Evolutionary conservation across 2,888 invertebrate species (phyloP).

Genomic region (Trichopria drosophilae): DNA sequence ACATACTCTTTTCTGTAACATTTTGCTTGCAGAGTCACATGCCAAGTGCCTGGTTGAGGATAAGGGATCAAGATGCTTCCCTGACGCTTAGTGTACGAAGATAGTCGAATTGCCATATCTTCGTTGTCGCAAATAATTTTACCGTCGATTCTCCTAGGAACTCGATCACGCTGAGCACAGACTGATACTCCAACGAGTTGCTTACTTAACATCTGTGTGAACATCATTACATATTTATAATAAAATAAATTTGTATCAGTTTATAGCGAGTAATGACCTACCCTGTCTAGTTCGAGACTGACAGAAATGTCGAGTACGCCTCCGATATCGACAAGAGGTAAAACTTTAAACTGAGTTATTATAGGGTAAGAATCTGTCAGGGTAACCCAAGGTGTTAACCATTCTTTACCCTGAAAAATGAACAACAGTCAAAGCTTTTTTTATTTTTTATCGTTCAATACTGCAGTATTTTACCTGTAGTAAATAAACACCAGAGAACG

Average conservation of each 20-base stretch:
- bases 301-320: conserved; percentile 58
- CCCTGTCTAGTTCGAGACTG: conserved; percentile 55
- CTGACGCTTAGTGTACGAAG: conserved; percentile 39
- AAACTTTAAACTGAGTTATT: conserved; percentile 55
- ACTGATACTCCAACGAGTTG: conserved; percentile 46
- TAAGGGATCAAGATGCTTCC: conserved; percentile 56
- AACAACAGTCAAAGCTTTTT: background rate
- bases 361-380: conserved; percentile 54
- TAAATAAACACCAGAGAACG: conserved; percentile 59
- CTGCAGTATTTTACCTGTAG: conserved; percentile 51
- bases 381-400: conserved; percentile 59
- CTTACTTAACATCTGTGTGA: conserved; percentile 39
- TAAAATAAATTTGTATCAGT: background rate
- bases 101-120: conserved; percentile 44
- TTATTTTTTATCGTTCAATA: conserved; percentile 1
- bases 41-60: conserved; percentile 60
- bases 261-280: conserved; percentile 34
- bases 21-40: conserved; percentile 54
- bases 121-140: conserved; percentile 46
- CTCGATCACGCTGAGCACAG: conserved; percentile 52
- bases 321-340: conserved; percentile 59
- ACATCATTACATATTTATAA: conserved; percentile 1
- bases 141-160: conserved; percentile 45
- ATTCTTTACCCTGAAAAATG: conserved; percentile 56
- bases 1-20: conserved; percentile 55